Conservation (phyloP, 2,888 invertebrate genomes). For the Philereme vetulata region DNA sequence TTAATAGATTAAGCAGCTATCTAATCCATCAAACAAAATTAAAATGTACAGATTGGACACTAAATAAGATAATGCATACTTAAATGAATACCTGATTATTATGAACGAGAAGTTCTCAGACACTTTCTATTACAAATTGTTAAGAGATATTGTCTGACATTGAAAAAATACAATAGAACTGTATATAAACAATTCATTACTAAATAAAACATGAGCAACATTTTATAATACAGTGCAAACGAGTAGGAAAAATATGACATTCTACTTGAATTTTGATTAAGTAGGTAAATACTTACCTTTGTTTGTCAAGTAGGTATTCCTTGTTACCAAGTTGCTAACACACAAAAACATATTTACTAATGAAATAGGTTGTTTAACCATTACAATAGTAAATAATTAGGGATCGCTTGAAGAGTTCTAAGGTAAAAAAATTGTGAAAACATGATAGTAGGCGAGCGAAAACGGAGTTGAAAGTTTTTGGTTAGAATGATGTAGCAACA, state of each 20-base stretch:
- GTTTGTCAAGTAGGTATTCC: slow-evolving; percentile 5
- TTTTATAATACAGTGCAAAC: neutral
- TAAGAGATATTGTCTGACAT: neutral
- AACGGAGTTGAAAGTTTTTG: slow-evolving; percentile 37
- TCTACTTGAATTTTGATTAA: neutral
- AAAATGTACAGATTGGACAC: neutral
- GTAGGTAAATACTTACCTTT: neutral
- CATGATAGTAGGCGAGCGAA: neutral
- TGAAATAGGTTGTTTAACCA: neutral
- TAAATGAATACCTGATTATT: slow-evolving; percentile 5
- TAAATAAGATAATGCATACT: neutral
- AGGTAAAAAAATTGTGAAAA: slow-evolving; percentile 3
- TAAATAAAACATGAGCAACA: slow-evolving; percentile 20
- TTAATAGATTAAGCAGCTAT: too few relatives aligned
- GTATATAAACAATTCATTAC: slow-evolving; percentile 5
- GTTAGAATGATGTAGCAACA: slow-evolving; percentile 72
- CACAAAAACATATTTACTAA: neutral
- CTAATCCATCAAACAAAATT: too few relatives aligned
- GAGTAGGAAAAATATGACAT: neutral
- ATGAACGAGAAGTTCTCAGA: neutral
- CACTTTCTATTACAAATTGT: neutral
- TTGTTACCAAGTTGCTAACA: neutral
- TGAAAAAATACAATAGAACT: slow-evolving; percentile 6
- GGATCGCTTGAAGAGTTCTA: neutral
- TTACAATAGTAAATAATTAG: neutral